These are phyloP conservation scores for Pontoporia blainvillei DNA, from an alignment of 2,113 vertebrate species.

Conservation along the genomic window DNA sequence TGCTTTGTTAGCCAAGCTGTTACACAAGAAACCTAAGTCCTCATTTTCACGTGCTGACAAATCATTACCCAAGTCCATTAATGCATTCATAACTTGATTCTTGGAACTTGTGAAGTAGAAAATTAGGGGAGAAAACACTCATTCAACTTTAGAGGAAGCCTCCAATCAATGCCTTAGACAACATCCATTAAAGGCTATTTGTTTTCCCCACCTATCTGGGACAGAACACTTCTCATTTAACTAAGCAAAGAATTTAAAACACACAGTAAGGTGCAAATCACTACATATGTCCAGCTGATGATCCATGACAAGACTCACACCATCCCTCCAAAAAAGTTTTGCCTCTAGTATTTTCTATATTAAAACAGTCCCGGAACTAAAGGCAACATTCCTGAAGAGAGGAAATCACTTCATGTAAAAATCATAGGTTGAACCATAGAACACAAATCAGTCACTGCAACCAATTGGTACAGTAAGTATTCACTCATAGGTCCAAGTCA, in stretches of 20 bases:
- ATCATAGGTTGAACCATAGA: not conserved
- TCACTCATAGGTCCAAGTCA: not conserved
- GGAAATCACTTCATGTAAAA: slow-evolving; percentile 20
- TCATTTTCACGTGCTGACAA: slow-evolving; percentile 37
- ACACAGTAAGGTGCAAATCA: slow-evolving; percentile 23
- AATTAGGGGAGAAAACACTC: not conserved
- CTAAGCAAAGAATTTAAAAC: slow-evolving; percentile 41
- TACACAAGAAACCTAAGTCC: slow-evolving; percentile 36
- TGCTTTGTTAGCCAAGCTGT: slow-evolving; percentile 42
- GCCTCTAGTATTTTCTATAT: slow-evolving; percentile 14
- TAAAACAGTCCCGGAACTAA: not conserved
- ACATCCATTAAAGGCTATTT: slow-evolving; percentile 8
- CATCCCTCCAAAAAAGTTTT: not conserved
- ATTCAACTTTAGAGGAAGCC: slow-evolving; percentile 16
- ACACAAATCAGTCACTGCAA: not conserved
- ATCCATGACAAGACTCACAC: not conserved
- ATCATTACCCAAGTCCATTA: slow-evolving; percentile 46
- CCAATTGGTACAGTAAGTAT: not conserved
- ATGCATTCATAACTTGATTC: slow-evolving; percentile 26
- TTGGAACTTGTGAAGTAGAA: slow-evolving; percentile 52
- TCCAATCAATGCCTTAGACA: not conserved
- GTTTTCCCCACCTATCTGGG: not conserved
- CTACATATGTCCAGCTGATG: not conserved
- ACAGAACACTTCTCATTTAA: slow-evolving; percentile 20
- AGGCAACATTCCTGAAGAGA: not conserved